Base-by-base conservation (phyloP, 2,888 invertebrate species). In the Ommatoiulus sabulosus region DNA sequence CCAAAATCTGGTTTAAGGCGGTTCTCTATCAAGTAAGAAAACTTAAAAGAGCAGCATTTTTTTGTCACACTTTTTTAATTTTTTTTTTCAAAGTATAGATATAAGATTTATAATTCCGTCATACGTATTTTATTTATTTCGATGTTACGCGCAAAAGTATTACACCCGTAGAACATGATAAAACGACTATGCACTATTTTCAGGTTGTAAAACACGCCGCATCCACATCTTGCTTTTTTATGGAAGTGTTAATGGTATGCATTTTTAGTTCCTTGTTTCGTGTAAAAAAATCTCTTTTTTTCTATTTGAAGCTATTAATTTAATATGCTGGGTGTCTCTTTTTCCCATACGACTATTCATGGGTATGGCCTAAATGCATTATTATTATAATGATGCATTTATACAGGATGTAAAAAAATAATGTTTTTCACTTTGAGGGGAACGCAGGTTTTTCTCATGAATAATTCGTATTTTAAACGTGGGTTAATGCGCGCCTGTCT, bases 311-410 rank as follows among this genome's bases (percentile, higher is more conserved):
- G 15, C 80, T 80, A 80, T 80, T 80, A 80, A 35, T 8, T 80
- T 80, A 80, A 80, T 80, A 80, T 80, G 80, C 80, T 80, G 80
- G 80, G 80, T 80, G 80, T 80, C 35, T 80, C 80, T 43, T 80
- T 80, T 80, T 80, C 80, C 35, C 35, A 80, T 80, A 15, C 72
- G 72, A 72, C 80, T 80, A 80, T 80, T 80, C 80, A 80, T 80
- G 80, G 80, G 80, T 80, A 80, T 80, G 80, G 80, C 80, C 80
- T 80, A 80, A 80, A 80, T 80, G 80, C 80, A 80, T 80, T 80
- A 80, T 80, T 80, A 80, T 80, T 80, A 43, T 80, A 80, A 80
- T 80, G 80, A 80, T 80, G 80, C 80, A 35, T 80, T 80, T 80
- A 80, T 80, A 80, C 80, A 80, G 35, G 35, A 80, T 80, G 80